Conservation (phyloP, 1,140 invertebrate genomes). For the Leptoteleia sp. region DNA sequence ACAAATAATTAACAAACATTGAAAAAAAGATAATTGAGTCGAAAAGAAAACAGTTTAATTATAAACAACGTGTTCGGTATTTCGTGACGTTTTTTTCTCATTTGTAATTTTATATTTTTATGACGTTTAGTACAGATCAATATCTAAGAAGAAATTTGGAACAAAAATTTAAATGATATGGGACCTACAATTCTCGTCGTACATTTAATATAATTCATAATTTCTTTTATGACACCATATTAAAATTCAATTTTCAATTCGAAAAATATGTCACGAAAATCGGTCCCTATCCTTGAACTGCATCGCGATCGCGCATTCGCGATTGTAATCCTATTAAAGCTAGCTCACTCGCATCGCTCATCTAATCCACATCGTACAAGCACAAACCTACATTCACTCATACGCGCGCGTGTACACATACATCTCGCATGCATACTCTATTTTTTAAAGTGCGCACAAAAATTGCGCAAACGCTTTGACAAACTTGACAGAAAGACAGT, state of each 20-base stretch:
- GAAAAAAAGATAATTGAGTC: slow-evolving; percentile 58
- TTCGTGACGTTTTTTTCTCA: no score
- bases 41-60: slow-evolving; percentile 20
- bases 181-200: no score
- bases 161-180: no score
- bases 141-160: no score
- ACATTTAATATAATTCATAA: no score
- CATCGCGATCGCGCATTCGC: neutral
- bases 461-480: neutral
- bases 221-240: no score
- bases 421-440: neutral
- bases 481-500: slow-evolving; percentile 14
- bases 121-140: no score
- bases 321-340: slow-evolving; percentile 47
- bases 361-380: neutral
- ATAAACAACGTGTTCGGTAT: no score
- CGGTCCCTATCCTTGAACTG: slow-evolving; percentile 2
- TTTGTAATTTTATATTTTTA: neutral
- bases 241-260: no score
- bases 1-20: slow-evolving; percentile 77
- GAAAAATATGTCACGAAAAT: slow-evolving; percentile 20
- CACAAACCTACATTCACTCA: no score
- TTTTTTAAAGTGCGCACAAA: neutral
- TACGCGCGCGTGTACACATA: no score
- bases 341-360: slow-evolving; percentile 32